Evolutionary conservation across 2,797 vertebrate species (phyloP).

Genomic region (Threskiornis aethiopicus): DNA sequence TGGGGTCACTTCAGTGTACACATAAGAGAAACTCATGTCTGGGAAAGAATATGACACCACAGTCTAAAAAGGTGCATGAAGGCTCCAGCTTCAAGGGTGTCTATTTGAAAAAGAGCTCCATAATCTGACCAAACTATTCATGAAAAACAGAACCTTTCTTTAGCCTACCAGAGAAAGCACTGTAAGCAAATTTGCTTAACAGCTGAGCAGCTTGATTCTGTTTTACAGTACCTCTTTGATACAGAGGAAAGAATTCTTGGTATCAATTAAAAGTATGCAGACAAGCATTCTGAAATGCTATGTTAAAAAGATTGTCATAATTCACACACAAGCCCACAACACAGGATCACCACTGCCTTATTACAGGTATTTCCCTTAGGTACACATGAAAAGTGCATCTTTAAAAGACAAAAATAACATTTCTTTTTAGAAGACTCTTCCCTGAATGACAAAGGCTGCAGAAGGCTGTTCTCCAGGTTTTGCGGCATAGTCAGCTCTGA

Average conservation of each 20-base stretch:
- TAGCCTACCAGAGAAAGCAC: neutral
- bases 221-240: neutral
- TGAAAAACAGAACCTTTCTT: neutral
- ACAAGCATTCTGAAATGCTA: neutral
- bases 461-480: neutral
- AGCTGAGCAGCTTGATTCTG: neutral
- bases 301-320: neutral
- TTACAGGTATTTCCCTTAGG: neutral
- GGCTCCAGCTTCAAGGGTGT: neutral
- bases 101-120: neutral
- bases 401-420: neutral
- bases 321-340: neutral
- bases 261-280: neutral
- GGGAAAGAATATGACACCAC: neutral
- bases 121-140: neutral
- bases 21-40: neutral
- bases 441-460: neutral
- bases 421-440: neutral
- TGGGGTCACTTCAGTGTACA: neutral
- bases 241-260: neutral
- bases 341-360: neutral
- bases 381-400: neutral
- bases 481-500: neutral
- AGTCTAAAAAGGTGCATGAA: neutral
- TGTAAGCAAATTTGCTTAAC: neutral